These are phyloP conservation scores for Equus quagga DNA, from an alignment of 2,113 vertebrate genomes.

Conservation along the genomic window DNA sequence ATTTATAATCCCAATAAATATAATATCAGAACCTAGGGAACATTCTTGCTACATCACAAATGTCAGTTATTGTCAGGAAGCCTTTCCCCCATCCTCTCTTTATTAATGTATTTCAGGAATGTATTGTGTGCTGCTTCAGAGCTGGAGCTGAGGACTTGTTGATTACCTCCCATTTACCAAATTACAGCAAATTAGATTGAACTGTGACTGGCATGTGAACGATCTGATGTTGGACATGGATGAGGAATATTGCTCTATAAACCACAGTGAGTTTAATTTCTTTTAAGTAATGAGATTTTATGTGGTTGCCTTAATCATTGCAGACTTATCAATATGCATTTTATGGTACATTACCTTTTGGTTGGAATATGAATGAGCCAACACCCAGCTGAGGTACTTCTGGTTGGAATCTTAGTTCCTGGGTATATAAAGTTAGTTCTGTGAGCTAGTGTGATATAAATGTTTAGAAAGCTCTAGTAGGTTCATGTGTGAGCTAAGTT, in stretches of 20 bases:
- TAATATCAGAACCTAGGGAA: neutral
- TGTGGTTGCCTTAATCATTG: slow-evolving; percentile 30
- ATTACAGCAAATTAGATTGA: slow-evolving; percentile 67
- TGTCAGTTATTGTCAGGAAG: slow-evolving; percentile 55
- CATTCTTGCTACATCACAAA: neutral
- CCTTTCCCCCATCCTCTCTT: neutral
- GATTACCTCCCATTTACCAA: slow-evolving; percentile 65
- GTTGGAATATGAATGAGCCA: slow-evolving; percentile 36
- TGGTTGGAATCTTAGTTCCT: neutral
- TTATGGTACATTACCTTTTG: slow-evolving; percentile 51
- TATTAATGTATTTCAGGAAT: slow-evolving; percentile 46
- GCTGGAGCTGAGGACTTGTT: neutral
- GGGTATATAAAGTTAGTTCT: neutral
- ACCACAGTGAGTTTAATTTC: slow-evolving; percentile 61
- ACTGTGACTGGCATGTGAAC: slow-evolving; percentile 49
- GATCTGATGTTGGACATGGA: slow-evolving; percentile 26
- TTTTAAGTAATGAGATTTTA: slow-evolving; percentile 60
- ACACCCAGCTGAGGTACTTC: neutral
- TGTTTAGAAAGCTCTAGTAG: slow-evolving; percentile 7
- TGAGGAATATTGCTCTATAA: slow-evolving; percentile 53
- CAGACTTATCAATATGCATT: slow-evolving; percentile 20
- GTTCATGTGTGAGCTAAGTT: neutral
- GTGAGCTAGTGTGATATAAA: neutral
- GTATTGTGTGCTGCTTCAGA: slow-evolving; percentile 5
- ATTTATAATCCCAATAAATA: slow-evolving; percentile 42